phyloP scores from a whole-genome alignment of 2,113 vertebrate genomes.

The Aramus guarauna region DNA sequence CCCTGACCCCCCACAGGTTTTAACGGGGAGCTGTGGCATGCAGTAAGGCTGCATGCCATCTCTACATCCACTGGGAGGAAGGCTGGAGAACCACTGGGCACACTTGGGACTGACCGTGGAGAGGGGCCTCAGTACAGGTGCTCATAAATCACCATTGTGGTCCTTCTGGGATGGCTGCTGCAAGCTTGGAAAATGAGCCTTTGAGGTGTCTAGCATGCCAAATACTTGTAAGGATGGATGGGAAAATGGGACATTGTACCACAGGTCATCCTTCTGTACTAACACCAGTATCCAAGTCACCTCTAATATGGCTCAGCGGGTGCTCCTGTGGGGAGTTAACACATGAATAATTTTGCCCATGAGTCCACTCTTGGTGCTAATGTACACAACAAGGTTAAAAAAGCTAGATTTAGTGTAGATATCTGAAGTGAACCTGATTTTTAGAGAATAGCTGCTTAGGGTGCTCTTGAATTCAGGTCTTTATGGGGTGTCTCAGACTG shows the following conservation, averaged over 20 bases:
- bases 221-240: not conserved
- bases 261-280: not conserved
- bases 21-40: not conserved
- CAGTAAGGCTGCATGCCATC: not conserved
- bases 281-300: not conserved
- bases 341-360: not conserved
- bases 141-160: not conserved
- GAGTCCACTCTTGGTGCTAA: not conserved
- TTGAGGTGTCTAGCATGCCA: accelerated
- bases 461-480: not conserved
- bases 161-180: not conserved
- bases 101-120: not conserved
- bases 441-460: not conserved
- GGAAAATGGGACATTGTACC: not conserved
- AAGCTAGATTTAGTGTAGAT: not conserved
- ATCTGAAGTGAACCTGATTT: not conserved
- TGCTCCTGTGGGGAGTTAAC: not conserved
- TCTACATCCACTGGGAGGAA: not conserved
- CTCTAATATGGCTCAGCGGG: not conserved
- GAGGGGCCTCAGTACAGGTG: not conserved
- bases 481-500: not conserved
- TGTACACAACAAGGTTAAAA: not conserved
- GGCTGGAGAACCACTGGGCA: not conserved
- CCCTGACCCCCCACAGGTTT: not conserved
- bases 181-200: not conserved